phyloP scores from a whole-genome alignment of 2,113 vertebrate species.

The Grammomys surdaster region DNA sequence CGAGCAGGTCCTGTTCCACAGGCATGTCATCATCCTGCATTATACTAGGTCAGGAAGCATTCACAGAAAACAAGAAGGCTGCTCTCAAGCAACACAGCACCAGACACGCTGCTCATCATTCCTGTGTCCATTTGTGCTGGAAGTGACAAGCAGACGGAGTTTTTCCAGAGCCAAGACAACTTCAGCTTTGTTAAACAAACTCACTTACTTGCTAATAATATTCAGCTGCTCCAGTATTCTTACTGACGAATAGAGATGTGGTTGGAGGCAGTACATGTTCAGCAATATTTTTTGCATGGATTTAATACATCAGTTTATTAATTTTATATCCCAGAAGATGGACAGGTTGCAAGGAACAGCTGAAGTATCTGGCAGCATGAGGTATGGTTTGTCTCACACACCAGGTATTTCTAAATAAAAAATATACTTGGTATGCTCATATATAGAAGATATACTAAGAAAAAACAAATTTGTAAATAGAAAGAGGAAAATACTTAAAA shows the following conservation, averaged over 20 bases:
- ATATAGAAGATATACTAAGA: background rate
- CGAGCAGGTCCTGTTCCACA: rapidly evolving
- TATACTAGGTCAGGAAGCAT: background rate
- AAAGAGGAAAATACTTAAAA: background rate
- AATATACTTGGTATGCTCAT: background rate
- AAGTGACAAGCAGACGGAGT: background rate
- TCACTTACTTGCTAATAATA: background rate
- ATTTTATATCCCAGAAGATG: background rate
- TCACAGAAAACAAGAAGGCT: background rate
- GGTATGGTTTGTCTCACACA: background rate
- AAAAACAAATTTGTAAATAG: slow-evolving; percentile 1
- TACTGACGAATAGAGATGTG: background rate
- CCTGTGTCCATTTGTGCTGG: too few species aligned
- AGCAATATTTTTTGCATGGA: background rate
- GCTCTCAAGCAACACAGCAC: background rate
- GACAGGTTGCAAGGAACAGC: background rate
- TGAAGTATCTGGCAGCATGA: background rate
- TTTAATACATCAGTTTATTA: background rate
- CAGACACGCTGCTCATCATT: background rate
- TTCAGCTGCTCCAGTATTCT: background rate
- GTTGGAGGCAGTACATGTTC: background rate
- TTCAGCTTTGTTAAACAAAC: background rate
- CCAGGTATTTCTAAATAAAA: background rate
- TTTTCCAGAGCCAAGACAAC: background rate
- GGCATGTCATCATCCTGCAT: too few species aligned